Evolutionary conservation across 2,888 invertebrate species (phyloP), one percentile per base, ranked within the genome.

Genomic region (Ophonus ardosiacus): DNA sequence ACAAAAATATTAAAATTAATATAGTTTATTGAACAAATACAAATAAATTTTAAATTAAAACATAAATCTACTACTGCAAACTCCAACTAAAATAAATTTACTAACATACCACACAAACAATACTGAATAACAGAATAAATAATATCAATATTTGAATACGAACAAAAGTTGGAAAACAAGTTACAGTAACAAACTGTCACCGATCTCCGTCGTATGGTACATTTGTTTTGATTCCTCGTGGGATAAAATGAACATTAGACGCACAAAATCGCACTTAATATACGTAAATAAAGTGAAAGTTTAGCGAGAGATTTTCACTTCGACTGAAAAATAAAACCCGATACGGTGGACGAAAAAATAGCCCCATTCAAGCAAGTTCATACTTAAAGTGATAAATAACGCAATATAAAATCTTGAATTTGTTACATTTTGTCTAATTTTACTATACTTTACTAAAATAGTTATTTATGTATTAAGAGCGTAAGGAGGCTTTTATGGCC

Each of bases 251-350:
- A n/a, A 51, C 81, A 21, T 21, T n/a, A 21, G 43, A 81, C 81
- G 65, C 56, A 81, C 68, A 65, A 82, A 38, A 31, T 38, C 40
- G 18, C 43, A 61, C 17, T 51, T 43, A 21, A 78, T 84, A 84
- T 84, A 84, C 84, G 78, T 84, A 84, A 78, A 83, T 71, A 57
- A 71, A 57, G 21, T 76, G 65, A 81, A 65, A 81, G 43, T 81
- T 51, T 18, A 71, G 31, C 15, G 74, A 43, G 18, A 51, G 51
- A 51, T 51, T 51, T 74, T 38, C 15, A 74, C 74, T 43, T 74
- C 18, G 40, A 74, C 74, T 74, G 74, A 43, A 31, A 31, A 31
- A 31, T 31, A 31, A 31, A 51, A 21, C 61, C n/a, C 43, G 13
- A 51, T 13, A 51, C 43, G 43, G 43, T 51, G 43, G 43, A 8